These are phyloP conservation scores for Melanaphis sacchari DNA, from an alignment of 1,140 invertebrate genomes.

Conservation along the genomic window DNA sequence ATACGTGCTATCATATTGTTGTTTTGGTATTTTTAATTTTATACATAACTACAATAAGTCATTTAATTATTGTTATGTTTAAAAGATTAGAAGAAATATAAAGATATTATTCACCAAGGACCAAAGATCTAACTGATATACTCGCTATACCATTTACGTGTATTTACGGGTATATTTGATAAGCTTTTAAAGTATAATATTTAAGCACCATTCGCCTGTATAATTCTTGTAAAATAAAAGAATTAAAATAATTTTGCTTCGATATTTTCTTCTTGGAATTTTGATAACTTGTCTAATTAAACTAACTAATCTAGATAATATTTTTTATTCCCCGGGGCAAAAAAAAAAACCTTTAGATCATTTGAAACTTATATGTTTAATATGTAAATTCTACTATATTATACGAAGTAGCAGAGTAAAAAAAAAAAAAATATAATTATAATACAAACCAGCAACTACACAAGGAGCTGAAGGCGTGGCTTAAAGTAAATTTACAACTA, in stretches of 20 bases:
- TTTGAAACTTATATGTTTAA: not conserved
- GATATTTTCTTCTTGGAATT: not conserved
- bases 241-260: not conserved
- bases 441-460: not conserved
- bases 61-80: not conserved
- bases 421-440: conserved; percentile 4
- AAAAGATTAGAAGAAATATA: not conserved
- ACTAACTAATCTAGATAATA: conserved; percentile 21
- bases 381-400: not conserved
- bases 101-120: not conserved
- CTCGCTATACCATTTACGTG: not conserved
- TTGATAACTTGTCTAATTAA: conserved; percentile 44
- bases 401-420: not conserved
- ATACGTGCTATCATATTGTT: not conserved
- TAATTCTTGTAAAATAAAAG: not conserved
- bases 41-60: not conserved
- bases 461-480: conserved; percentile 25
- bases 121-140: not conserved
- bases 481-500: conserved; percentile 36
- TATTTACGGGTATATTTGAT: not conserved
- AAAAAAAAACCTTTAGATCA: not conserved
- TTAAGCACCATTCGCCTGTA: not conserved
- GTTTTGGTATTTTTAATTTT: not conserved
- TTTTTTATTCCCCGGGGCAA: not conserved
- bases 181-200: not conserved